Conservation (phyloP, 2,113 vertebrate species). For the Natator depressus region DNA sequence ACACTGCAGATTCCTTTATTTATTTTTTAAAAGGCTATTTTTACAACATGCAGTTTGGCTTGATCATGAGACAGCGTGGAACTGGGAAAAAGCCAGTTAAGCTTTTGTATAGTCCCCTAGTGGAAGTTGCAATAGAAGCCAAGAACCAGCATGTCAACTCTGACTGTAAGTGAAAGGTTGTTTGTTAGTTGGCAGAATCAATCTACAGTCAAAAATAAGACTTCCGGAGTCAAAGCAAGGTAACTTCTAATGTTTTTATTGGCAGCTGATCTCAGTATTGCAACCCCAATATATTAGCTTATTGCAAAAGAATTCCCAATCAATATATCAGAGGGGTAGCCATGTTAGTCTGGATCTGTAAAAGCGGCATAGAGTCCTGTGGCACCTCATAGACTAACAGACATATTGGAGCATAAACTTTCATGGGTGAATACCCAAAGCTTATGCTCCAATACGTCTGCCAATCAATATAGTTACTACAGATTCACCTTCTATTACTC, state of each 20-base stretch:
- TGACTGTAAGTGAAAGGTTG: background rate
- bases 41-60: background rate
- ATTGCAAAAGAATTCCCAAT: background rate
- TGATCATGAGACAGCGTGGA: background rate
- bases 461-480: background rate
- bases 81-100: background rate
- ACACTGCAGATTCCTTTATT: background rate
- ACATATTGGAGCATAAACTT: no score
- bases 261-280: background rate
- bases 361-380: no score
- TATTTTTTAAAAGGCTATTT: background rate
- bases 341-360: no score
- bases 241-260: background rate
- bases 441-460: no score
- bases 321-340: background rate
- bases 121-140: background rate
- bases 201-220: conserved; percentile 27
- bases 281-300: background rate
- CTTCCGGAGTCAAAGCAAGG: background rate
- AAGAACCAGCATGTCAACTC: background rate
- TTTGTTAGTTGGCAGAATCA: background rate
- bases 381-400: no score
- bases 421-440: no score
- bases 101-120: background rate
- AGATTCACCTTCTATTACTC: background rate